These are phyloP conservation scores for Lasioglossum marginatum DNA, from an alignment of 2,888 invertebrate genomes.

Conservation along the genomic window DNA sequence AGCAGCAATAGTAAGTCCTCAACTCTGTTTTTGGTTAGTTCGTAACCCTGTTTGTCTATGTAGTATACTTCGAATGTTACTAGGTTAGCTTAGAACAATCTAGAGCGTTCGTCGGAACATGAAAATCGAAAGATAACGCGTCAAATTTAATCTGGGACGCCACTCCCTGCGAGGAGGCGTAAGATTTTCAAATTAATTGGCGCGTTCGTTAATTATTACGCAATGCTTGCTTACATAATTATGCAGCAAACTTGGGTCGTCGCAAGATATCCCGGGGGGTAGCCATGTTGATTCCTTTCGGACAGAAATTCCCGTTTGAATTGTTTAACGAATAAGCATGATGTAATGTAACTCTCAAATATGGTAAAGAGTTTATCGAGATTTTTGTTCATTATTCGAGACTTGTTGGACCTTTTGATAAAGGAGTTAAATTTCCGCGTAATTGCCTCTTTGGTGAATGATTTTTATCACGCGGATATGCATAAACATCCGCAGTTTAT, in stretches of 20 bases:
- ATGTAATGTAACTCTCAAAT: not conserved
- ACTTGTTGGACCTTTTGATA: not conserved
- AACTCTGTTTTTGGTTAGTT: not conserved
- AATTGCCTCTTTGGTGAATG: not conserved
- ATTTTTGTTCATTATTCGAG: not conserved
- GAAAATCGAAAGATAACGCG: not conserved
- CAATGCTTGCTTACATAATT: not conserved
- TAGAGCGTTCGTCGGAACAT: not conserved
- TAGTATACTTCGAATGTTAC: not conserved
- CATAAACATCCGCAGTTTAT: constrained; percentile 6
- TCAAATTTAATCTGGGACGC: not conserved
- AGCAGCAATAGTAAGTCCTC: not conserved
- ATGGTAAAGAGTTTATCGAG: not conserved
- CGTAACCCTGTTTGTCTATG: not conserved
- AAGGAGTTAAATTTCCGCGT: not conserved
- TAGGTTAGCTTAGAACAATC: not conserved
- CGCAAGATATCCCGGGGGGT: not conserved
- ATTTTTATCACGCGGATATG: constrained; percentile 4
- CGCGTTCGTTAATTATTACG: constrained; percentile 8
- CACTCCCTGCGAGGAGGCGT: not conserved
- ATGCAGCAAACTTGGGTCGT: not conserved
- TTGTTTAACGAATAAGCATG: not conserved
- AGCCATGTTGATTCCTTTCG: not conserved
- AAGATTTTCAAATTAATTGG: not conserved
- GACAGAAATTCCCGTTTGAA: not conserved